Evolutionary conservation across 2,113 vertebrate species (phyloP).

Genomic region (Callocephalon fimbriatum): DNA sequence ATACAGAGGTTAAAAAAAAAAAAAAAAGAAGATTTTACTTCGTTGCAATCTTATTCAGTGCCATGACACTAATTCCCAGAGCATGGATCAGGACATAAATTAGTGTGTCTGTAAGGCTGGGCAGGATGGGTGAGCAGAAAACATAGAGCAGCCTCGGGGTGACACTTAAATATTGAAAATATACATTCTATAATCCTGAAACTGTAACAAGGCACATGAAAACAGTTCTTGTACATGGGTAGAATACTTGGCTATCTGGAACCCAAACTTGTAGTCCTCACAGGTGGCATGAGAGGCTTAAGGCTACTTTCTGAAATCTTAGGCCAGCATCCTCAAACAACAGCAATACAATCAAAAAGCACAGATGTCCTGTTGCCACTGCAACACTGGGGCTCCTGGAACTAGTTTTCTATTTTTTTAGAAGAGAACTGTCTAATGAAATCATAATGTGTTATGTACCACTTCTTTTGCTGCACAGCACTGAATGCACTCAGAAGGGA

Average conservation of each 20-base stretch:
- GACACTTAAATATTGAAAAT: neutral
- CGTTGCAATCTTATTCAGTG: constrained; percentile 42
- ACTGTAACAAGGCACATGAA: neutral
- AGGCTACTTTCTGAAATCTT: neutral
- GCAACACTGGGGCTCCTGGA: neutral
- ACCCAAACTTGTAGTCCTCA: neutral
- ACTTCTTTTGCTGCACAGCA: neutral
- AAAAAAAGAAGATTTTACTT: constrained; percentile 28
- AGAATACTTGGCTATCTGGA: neutral
- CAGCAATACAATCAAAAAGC: neutral
- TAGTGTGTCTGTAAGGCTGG: neutral
- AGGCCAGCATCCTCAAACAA: neutral
- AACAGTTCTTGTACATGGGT: neutral
- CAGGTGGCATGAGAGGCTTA: neutral
- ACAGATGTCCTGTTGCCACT: neutral
- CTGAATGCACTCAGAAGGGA: neutral
- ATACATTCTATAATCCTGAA: neutral
- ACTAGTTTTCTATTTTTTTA: neutral
- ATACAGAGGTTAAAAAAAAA: constrained; percentile 53
- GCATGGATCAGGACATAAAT: constrained; percentile 47
- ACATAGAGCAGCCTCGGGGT: neutral
- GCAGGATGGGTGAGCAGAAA: neutral
- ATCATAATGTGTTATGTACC: neutral
- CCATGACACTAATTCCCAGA: constrained; percentile 55
- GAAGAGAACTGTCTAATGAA: neutral